These are phyloP conservation scores for Percopsis omiscomaycus DNA, from an alignment of 2,797 vertebrate species.

Conservation along the genomic window DNA sequence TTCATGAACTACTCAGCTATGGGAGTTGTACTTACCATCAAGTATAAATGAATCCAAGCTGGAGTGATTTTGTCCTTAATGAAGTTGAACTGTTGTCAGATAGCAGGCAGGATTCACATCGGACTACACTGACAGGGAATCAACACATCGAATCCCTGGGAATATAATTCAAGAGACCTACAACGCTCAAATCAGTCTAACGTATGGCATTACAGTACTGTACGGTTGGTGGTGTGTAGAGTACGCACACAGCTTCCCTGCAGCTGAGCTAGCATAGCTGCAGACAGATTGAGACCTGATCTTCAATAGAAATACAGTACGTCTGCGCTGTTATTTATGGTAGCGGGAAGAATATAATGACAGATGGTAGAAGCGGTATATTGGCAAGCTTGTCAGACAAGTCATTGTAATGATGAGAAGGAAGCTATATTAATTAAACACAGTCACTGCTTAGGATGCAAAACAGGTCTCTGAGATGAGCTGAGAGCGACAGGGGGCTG, in stretches of 20 bases:
- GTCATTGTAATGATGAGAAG: constrained; percentile 2
- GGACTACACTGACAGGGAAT: neutral
- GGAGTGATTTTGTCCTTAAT: constrained; percentile 1
- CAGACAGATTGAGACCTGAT: neutral
- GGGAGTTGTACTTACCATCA: constrained; percentile 8
- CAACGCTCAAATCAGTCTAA: too few species aligned
- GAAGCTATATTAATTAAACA: constrained; percentile 1
- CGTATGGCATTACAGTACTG: too few species aligned
- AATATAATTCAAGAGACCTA: neutral
- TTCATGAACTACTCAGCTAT: neutral
- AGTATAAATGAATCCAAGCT: neutral
- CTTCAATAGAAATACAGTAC: neutral
- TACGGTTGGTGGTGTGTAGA: neutral
- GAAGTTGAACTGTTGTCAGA: neutral
- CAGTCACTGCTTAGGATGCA: constrained; percentile 30
- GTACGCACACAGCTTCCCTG: neutral
- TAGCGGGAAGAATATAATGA: neutral
- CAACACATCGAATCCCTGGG: neutral
- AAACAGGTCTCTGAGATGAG: constrained; percentile 53
- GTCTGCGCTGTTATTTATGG: neutral
- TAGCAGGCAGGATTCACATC: neutral
- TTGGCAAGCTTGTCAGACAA: neutral
- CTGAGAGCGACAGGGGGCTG: constrained; percentile 34
- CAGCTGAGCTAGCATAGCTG: neutral
- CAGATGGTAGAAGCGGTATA: neutral